phyloP scores from a whole-genome alignment of 2,888 invertebrate species.

The Chelonus formosanus region DNA sequence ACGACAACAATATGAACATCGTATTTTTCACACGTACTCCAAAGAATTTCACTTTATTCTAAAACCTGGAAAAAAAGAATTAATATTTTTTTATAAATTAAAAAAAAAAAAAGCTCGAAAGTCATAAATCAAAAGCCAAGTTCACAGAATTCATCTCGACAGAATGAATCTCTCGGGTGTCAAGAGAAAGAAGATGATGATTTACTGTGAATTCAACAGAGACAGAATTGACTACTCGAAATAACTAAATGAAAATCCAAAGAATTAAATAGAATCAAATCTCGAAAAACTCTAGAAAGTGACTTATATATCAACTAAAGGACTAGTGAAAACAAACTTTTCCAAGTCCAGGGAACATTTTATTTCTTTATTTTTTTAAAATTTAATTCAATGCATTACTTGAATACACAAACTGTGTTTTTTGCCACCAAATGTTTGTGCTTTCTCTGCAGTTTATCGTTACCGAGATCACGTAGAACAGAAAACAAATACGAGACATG shows the following conservation, averaged over 20 bases:
- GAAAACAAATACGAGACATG: conserved; percentile 37
- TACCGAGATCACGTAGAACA: conserved; percentile 40
- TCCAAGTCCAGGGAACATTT: too few relatives aligned
- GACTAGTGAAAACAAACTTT: too few relatives aligned
- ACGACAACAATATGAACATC: too few relatives aligned
- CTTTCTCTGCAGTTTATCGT: conserved; percentile 45
- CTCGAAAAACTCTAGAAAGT: too few relatives aligned
- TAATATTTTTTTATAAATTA: background rate
- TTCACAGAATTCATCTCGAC: background rate
- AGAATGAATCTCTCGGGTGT: background rate
- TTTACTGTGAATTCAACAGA: background rate
- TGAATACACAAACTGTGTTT: conserved; percentile 2
- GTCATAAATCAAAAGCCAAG: background rate
- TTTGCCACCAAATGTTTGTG: conserved; percentile 42
- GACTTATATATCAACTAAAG: too few relatives aligned
- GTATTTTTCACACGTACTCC: too few relatives aligned
- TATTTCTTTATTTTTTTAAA: too few relatives aligned
- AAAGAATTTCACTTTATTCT: too few relatives aligned
- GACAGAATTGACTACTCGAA: background rate
- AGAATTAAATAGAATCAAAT: background rate
- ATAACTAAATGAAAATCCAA: background rate
- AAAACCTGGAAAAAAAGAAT: background rate
- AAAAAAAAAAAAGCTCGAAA: background rate
- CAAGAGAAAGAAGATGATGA: background rate
- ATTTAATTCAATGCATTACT: background rate